Evolutionary conservation across 2,113 vertebrate genomes (phyloP).

Genomic region (Agapornis roseicollis): DNA sequence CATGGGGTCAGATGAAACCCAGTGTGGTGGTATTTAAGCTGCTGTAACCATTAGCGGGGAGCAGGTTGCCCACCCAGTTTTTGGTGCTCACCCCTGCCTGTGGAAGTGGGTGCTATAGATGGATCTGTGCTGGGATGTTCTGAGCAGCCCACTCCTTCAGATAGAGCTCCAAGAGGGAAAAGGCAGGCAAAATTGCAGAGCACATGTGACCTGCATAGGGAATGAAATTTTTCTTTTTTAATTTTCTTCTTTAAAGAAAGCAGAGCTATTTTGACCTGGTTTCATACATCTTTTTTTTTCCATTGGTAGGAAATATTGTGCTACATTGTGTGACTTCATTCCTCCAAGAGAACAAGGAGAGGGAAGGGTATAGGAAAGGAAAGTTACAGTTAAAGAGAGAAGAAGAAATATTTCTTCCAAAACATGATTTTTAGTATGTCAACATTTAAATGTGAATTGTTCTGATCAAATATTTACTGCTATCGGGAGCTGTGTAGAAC

Average conservation of each 20-base stretch:
- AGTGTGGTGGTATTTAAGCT: neutral
- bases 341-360: neutral
- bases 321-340: neutral
- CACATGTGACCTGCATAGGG: neutral
- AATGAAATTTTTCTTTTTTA: too few species aligned
- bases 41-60: fast-evolving
- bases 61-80: neutral
- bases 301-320: neutral
- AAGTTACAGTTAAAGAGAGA: neutral
- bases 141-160: neutral
- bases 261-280: neutral
- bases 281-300: neutral
- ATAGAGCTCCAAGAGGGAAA: neutral
- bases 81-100: fast-evolving
- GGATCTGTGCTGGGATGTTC: neutral
- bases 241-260: neutral
- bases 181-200: neutral
- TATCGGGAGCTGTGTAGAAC: constrained; percentile 22
- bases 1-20: neutral
- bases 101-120: fast-evolving
- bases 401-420: constrained; percentile 30
- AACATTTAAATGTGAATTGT: constrained; percentile 62
- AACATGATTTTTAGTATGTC: constrained; percentile 45
- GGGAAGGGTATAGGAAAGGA: neutral
- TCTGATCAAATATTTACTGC: constrained; percentile 70